Evolutionary conservation across 2,113 vertebrate species (phyloP), one percentile per base, ranked within the genome.

Genomic region (Plecotus auritus): DNA sequence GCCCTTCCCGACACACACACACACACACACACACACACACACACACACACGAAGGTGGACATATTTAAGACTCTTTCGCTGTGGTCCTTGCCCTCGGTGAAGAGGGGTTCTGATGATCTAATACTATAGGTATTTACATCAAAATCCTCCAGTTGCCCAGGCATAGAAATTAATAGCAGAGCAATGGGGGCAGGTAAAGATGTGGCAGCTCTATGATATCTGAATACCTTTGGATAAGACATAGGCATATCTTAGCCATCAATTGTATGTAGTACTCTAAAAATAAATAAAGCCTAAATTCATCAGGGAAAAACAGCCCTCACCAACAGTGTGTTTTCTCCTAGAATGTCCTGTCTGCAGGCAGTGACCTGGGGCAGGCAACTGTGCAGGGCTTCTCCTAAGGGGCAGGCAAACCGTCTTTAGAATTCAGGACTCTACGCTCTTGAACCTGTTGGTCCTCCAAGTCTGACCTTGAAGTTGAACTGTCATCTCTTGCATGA

Each of bases 391-490:
- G 7, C n/a, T 92, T 90, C 64, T 85, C 61, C 40, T 72, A 28
- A 66, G 49, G 51, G 40, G 28, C 66, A 59, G 37, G 37, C 1
- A 3, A 82, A 17, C 11, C 35, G 1, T 69, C 67, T 85, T 88
- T 92, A 86, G 64, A 87, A 96, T 78, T 85, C 90, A 80, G n/a
- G 61, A 54, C 67, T 26, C 64, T 69, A 45, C 26, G 32, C 51
- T 82, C 35, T 51, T 16, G 32, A 92, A 88, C 72, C 40, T 88
- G 72, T 88, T 73, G 37, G 59, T 40, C 67, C n/a, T 56, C 61
- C 28, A 70, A 49, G 40, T 90, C 85, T 93, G 72, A 66, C 77
- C 85, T 95, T 83, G 17, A 64, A 95, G 83, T 20, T 28, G 23
- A 88, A 51, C 67, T 10, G 2, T 40, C 37, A n/a, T 70, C 28